Base-by-base conservation (phyloP, 2,888 invertebrate species). In the Tridacna gigas region DNA sequence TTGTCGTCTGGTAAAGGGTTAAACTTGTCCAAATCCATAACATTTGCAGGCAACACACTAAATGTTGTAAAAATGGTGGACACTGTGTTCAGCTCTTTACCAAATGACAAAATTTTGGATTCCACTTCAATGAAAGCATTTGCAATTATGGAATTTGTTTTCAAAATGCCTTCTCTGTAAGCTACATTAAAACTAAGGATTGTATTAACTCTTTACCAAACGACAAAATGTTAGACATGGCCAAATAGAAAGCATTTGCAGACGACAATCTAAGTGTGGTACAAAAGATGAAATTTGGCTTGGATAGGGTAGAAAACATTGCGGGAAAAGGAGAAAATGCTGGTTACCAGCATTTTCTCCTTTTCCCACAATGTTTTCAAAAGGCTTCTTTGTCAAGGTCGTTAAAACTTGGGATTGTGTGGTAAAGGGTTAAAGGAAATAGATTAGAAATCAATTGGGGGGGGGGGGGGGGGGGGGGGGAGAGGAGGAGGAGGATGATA, bases 291-390 rank as follows among this genome's bases (percentile, higher is more conserved):
- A 3, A 20, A 56, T 56, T 20, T 1, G 2, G 1, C 3, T 5
- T 56, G 2, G 2, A 56, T 56, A 56, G 56, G 20, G 56, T 56
- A n/a, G 63, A 63, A 63, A 63, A 63, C 63, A 63, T 22, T 63
- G 63, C 13, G 63, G 63, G 22, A 63, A 63, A 63, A 5, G 12
- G 25, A 63, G 63, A 63, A 63, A 63, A n/a, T 63, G 63, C 63
- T 63, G n/a, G 9, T 63, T 22, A 63, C 25, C n/a, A 22, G 25
- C 63, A 63, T 25, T 63, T 63, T 63, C 25, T 63, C 63, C 25
- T 63, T n/a, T 25, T 63, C 20, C 63, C 4, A 25, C 22, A 5
- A 13, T 22, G 63, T 63, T 13, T 63, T 63, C 63, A 63, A 63
- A n/a, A n/a, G 22, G n/a, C 22, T 20, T 63, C 63, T 63, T 22